A percentile compares a stretch with the other conserved stretches of the same genome.
These are phyloP conservation scores for Styela plicata DNA, from an alignment of 23 tunicate species.

Conservation along the genomic window DNA sequence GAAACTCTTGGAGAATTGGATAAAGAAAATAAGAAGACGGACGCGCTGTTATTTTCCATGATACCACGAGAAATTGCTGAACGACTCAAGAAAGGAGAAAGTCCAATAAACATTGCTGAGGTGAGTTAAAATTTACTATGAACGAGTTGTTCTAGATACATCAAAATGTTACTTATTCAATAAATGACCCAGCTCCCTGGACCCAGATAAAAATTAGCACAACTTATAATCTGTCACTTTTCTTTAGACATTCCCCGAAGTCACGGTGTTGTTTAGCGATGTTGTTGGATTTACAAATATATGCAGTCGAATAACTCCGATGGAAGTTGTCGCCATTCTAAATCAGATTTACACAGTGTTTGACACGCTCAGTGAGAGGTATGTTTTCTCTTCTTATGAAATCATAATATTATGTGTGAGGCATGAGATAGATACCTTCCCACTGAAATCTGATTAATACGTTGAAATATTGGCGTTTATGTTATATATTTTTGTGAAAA, in stretches of 20 bases:
- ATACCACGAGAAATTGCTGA: slow-evolving; percentile 48
- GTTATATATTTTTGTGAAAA: too few relatives aligned
- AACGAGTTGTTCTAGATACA: too few relatives aligned
- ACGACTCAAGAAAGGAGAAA: slow-evolving; percentile 38
- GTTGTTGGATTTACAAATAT: slow-evolving; percentile 46
- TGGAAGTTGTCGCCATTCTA: slow-evolving; percentile 46
- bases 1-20: slow-evolving; percentile 42
- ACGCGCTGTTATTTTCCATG: slow-evolving; percentile 43
- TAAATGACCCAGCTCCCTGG: too few relatives aligned
- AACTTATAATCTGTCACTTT: background rate
- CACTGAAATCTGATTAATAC: too few relatives aligned
- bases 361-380: slow-evolving; percentile 44
- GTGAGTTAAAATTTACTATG: too few relatives aligned
- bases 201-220: too few relatives aligned
- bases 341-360: slow-evolving; percentile 46
- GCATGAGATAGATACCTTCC: too few relatives aligned
- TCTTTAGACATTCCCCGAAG: slow-evolving; percentile 41
- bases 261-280: slow-evolving; percentile 54
- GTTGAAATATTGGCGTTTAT: too few relatives aligned
- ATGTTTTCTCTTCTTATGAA: too few relatives aligned
- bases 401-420: too few relatives aligned
- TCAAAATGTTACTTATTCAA: too few relatives aligned
- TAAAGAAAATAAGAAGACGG: slow-evolving; percentile 41
- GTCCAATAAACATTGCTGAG: slow-evolving; percentile 47
- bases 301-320: slow-evolving; percentile 45